These are phyloP conservation scores for Alces alces DNA, from an alignment of 2,113 vertebrate species.

Conservation along the genomic window DNA sequence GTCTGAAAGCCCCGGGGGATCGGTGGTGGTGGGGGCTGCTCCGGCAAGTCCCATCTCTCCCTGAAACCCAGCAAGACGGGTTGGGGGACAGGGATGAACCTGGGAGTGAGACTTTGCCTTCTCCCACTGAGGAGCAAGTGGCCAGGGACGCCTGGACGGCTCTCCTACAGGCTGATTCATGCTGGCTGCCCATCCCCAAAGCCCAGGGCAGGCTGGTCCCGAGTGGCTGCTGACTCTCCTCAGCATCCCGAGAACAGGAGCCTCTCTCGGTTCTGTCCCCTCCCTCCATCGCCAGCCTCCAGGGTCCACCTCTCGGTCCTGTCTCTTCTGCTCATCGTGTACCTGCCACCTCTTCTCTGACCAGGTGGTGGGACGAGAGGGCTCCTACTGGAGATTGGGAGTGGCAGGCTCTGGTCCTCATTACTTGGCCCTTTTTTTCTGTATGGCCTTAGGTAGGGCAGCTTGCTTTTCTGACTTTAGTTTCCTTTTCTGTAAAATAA, in stretches of 20 bases:
- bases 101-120: neutral
- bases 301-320: neutral
- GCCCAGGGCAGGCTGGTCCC: neutral
- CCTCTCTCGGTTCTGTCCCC: neutral
- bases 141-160: neutral
- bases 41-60: neutral
- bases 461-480: neutral
- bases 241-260: neutral
- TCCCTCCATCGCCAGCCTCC: neutral
- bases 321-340: neutral
- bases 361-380: neutral
- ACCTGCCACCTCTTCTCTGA: neutral
- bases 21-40: neutral
- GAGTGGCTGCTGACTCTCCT: neutral
- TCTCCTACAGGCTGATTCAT: neutral
- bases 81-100: neutral
- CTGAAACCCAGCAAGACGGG: slow-evolving; percentile 8
- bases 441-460: rapidly evolving
- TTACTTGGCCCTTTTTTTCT: neutral
- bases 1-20: neutral
- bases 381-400: neutral
- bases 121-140: neutral
- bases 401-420: neutral
- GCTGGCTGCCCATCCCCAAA: neutral
- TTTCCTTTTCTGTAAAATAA: neutral